phyloP scores from a whole-genome alignment of 2,888 invertebrate species.

The Heliconius erato region DNA sequence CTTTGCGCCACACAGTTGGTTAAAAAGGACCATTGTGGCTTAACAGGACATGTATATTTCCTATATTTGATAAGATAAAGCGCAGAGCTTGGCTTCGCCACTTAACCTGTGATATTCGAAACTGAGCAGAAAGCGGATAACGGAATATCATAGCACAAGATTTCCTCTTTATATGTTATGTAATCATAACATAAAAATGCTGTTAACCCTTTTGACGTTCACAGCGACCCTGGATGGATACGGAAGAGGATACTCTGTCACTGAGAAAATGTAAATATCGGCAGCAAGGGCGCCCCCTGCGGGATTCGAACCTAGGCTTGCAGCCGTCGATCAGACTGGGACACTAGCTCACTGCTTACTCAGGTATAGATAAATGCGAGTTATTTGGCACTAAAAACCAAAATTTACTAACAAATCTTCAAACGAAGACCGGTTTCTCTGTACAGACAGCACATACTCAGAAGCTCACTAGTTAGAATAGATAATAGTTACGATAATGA shows the following conservation, averaged over 20 bases:
- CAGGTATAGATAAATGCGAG: no score
- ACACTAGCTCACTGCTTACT: no score
- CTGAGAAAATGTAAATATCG: no score
- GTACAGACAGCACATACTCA: background rate
- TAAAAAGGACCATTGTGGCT: background rate
- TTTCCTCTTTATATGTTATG: background rate
- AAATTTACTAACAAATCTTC: background rate
- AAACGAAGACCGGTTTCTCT: background rate
- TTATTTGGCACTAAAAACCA: background rate
- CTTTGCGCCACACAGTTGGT: background rate
- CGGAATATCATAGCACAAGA: background rate
- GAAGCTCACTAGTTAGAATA: constrained; percentile 12
- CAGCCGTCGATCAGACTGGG: no score
- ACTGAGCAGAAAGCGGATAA: background rate
- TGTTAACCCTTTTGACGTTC: no score
- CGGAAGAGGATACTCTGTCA: no score
- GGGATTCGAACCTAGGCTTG: no score
- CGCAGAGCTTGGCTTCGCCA: background rate
- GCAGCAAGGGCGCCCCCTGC: no score
- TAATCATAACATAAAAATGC: no score
- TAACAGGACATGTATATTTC: background rate
- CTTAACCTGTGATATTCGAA: background rate
- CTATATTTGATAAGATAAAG: background rate
- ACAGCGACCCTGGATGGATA: no score
- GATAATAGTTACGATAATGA: constrained; percentile 36